Evolutionary conservation across 2,888 invertebrate species (phyloP), one percentile per base, ranked within the genome.

Genomic region (Epinotia bilunana): DNA sequence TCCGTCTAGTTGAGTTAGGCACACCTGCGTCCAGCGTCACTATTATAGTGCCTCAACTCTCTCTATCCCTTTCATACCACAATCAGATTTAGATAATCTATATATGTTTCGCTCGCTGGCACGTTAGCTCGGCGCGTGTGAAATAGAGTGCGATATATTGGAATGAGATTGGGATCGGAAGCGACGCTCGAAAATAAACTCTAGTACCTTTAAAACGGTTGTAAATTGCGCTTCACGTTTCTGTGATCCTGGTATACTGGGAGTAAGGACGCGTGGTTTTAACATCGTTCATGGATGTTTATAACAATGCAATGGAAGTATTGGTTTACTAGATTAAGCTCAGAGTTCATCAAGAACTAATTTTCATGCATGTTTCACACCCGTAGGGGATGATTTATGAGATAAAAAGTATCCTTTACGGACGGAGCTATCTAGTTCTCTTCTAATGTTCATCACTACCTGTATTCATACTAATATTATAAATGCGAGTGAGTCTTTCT

Each of bases 141-240:
- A 9, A 39, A 33, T 6, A 39, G 39, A 39, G 9, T 39, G 33
- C 33, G 13, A 16, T 1, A 49, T 13, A 49, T 49, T 16, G 16
- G 5, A 4, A 49, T 49, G 16, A 16, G 16, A 16, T 49, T 49
- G 49, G 16, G 13, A n/a, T 53, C 2, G 2, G 16, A n/a, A 53
- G 53, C n/a, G n/a, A 7, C n/a, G 5, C 16, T n/a, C n/a, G n/a
- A 7, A 53, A n/a, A 53, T 53, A 53, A n/a, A 46, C 63, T 63
- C 16, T 20, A 63, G 43, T 46, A 23, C 63, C 23, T 64, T 49
- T 64, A 64, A 49, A 64, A 64, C 23, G 64, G 23, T 49, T 20
- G 64, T 64, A 49, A 64, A 64, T 46, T 64, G 28, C 64, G 6
- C 64, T 64, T 23, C 16, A 23, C 9, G 39, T 7, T 62, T 63